Conservation (phyloP, 2,113 vertebrate genomes). For the Ivindomyrus marchei region DNA sequence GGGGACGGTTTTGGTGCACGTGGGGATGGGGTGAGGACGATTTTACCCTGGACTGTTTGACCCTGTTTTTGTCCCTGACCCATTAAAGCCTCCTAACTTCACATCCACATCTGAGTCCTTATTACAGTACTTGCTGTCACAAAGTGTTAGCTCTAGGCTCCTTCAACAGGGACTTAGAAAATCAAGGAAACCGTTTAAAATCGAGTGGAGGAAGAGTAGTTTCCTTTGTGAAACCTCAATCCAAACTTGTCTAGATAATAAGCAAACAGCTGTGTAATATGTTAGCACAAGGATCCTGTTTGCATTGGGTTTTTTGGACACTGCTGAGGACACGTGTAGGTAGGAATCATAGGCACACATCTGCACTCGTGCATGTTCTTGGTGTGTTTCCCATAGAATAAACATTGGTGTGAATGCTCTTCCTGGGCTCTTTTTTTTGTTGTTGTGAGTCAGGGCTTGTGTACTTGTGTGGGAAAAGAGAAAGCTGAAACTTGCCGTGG, state of each 20-base stretch:
- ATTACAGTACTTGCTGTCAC: too few species aligned
- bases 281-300: constrained; percentile 38
- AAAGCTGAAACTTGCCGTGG: constrained; percentile 33
- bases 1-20: too few species aligned
- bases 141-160: background rate
- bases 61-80: too few species aligned
- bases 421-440: constrained; percentile 22
- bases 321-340: background rate
- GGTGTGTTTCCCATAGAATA: constrained; percentile 28
- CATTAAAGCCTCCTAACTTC: too few species aligned
- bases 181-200: constrained; percentile 27
- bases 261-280: constrained; percentile 43
- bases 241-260: constrained; percentile 47
- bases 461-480: constrained; percentile 25
- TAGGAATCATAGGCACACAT: background rate
- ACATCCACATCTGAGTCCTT: too few species aligned
- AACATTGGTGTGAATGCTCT: constrained; percentile 33
- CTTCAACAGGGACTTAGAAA: background rate
- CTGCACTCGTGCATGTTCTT: background rate
- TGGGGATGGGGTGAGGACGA: too few species aligned
- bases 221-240: constrained; percentile 24
- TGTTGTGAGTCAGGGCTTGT: constrained; percentile 22
- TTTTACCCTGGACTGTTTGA: too few species aligned
- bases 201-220: constrained; percentile 2
- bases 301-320: constrained; percentile 20